Evolutionary conservation across 2,113 vertebrate species (phyloP), one percentile per base, ranked within the genome.

Genomic region (Paradisaea rubra): DNA sequence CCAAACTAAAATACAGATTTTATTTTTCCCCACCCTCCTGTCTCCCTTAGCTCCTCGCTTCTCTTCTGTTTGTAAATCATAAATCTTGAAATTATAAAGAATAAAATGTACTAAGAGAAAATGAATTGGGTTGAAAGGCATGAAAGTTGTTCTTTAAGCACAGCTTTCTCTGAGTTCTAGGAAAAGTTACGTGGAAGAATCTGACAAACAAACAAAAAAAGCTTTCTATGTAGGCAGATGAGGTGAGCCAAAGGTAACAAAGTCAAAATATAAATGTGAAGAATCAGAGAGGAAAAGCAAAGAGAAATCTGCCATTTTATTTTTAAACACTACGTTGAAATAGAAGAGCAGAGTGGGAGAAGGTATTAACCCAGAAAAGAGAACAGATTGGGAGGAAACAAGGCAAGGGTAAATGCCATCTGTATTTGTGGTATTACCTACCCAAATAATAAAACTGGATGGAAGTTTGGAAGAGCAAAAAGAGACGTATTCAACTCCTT

Each of bases 171-270:
- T 0, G 19, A 91, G 63, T 80, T 93, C 56, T 53, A 63, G 79
- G 64, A 61, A 73, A 94, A 93, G 85, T 95, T 94, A 3, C 9
- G 10, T 4, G 39, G 87, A 94, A 54, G 50, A 63, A 63, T 74
- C 50, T 86, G 91, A 92, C 91, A 94, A 95, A 87, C 79, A 96
- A 93, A 91, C 79, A 90, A 80, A 85, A 94, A 93, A 96, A 94
- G 81, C 80, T 81, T 77, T 54, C 60, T 23, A 19, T 70, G 94
- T 96, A 88, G 95, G 96, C 92, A 96, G 96, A 85, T 52, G 92
- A 96, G 96, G 94, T 95, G 80, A 96, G 87, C 50, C 91, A 93
- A 97, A 96, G 95, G 94, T 92, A 96, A 94, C 52, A 84, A 89
- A 95, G 94, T 96, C 86, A 92, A 89, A 88, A 90, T 49, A 92